Evolutionary conservation across 2,113 vertebrate species (phyloP).

Genomic region (Percina caprodes): DNA sequence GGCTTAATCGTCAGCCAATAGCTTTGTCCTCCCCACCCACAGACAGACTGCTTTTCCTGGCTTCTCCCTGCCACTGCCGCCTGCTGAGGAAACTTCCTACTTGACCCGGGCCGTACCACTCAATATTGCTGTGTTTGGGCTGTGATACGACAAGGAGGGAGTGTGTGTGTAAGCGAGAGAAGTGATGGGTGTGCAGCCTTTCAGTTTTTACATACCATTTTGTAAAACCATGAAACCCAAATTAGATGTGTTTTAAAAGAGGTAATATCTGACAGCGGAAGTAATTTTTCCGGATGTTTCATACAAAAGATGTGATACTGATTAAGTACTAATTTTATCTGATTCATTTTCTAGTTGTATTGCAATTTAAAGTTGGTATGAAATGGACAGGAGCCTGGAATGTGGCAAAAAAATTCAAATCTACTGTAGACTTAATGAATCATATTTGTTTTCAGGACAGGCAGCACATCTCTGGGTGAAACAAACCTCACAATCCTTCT

Average conservation of each 20-base stretch:
- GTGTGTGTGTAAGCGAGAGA: neutral
- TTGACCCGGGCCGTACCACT: constrained; percentile 1
- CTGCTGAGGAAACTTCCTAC: constrained; percentile 46
- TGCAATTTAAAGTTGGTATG: neutral
- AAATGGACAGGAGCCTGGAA: neutral
- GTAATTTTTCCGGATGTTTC: neutral
- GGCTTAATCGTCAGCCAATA: constrained; percentile 34
- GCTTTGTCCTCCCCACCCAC: constrained; percentile 48
- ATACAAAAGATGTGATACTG: neutral
- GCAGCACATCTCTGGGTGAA: too few species aligned
- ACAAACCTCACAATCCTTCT: neutral
- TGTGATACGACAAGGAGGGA: neutral
- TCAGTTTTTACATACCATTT: neutral
- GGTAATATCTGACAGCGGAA: neutral
- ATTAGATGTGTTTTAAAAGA: neutral
- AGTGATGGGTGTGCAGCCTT: neutral
- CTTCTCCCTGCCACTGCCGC: constrained; percentile 5
- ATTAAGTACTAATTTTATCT: neutral
- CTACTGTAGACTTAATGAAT: neutral
- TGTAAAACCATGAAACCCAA: neutral
- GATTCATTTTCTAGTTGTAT: neutral
- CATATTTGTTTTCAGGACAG: neutral
- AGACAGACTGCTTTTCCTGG: constrained; percentile 24
- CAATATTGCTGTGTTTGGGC: constrained; percentile 18
- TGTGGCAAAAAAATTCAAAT: neutral